Evolutionary conservation across 2,113 vertebrate genomes (phyloP).

Genomic region (Drymodes brunneopygia): DNA sequence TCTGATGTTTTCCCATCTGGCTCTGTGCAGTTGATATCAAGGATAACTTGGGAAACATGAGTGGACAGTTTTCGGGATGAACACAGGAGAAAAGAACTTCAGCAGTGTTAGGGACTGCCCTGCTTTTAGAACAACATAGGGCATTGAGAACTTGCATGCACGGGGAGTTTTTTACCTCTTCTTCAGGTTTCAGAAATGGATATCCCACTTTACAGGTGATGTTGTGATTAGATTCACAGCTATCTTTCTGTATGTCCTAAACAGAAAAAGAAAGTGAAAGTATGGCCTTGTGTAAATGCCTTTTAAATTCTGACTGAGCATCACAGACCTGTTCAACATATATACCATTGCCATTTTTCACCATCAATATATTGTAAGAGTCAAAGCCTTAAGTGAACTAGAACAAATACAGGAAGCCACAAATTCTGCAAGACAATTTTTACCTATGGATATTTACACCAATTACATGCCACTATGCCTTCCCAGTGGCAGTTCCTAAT

Average conservation of each 20-base stretch:
- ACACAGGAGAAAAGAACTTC: neutral
- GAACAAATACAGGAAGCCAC: neutral
- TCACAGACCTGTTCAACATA: neutral
- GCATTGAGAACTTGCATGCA: neutral
- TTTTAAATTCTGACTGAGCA: neutral
- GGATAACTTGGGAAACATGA: neutral
- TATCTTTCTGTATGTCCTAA: conserved; percentile 83
- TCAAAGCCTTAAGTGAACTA: neutral
- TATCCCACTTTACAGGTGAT: conserved; percentile 90
- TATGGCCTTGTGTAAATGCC: neutral
- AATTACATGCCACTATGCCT: neutral
- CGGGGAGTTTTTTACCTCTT: conserved; percentile 70
- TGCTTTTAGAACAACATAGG: neutral
- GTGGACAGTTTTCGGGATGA: neutral
- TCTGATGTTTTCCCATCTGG: neutral
- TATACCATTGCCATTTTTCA: neutral
- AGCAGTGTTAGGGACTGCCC: neutral
- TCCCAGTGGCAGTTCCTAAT: neutral
- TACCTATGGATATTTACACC: neutral
- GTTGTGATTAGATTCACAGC: conserved; percentile 78
- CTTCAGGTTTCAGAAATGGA: conserved; percentile 82
- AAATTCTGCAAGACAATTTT: neutral
- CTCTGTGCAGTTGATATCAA: neutral
- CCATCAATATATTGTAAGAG: neutral
- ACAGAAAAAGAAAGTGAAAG: neutral